Evolutionary conservation across 2,797 vertebrate species (phyloP), one percentile per base, ranked within the genome.

Genomic region (Cossypha dichroa): DNA sequence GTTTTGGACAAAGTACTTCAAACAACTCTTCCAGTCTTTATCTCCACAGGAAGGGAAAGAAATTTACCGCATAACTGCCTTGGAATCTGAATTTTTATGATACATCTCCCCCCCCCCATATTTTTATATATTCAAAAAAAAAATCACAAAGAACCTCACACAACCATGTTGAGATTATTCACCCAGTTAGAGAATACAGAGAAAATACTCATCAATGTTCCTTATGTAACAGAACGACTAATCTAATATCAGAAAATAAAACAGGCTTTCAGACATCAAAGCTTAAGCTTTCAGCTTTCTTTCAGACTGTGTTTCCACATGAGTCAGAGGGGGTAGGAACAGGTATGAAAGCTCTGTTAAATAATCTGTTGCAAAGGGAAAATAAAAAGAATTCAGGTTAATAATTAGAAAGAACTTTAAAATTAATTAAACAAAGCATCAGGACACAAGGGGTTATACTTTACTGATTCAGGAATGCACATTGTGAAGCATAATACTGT

Each of bases 351-450:
- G 5, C 46, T 83, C 23, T 55, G 36, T 70, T 83, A 90, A 94
- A 83, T 77, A 54, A 88, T 54, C 52, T 10, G 1, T 70, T 68
- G n/a, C 48, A 78, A 68, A 52, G 31, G 31, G 7, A 94, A 92
- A 96, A 91, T 79, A 93, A 74, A 77, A 88, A 83, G 36, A 82
- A 69, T 38, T 68, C 36, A 62, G 11, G 34, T 78, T 85, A 85
- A 83, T 85, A 75, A 85, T 75, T 88, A 75, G 54, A 90, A 92
- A 72, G 21, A 88, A 75, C 18, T 74, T 92, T 62, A 31, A 73
- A 91, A 67, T 85, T 90, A 92, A 84, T 86, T 83, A 85, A 85
- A 86, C 33, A 84, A 55, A 92, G 6, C 22, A 68, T 67, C 13
- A 48, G 38, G 26, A 56, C 33, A 64, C 28, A 63, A 41, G 34